Conservation (phyloP, 2,797 vertebrate genomes). For the Mus caroli region DNA sequence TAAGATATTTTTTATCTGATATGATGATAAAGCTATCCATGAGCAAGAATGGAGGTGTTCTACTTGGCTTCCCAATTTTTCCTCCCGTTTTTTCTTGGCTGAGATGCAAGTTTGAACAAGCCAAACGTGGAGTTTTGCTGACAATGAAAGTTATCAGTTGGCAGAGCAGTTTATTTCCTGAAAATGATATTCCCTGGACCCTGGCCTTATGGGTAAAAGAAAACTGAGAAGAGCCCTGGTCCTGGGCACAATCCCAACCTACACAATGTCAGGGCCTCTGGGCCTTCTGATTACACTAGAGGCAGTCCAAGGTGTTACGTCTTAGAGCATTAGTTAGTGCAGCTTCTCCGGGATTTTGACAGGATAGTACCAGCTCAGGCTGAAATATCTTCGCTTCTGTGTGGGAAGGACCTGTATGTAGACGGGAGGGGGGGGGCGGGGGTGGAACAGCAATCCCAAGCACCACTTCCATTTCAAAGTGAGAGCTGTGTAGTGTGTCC, state of each 20-base stretch:
- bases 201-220: conserved; percentile 13
- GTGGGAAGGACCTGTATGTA: neutral
- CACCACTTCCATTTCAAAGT: neutral
- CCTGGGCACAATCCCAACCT: neutral
- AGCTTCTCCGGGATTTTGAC: conserved; percentile 20
- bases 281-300: neutral
- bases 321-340: neutral
- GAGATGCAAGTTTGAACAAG: neutral
- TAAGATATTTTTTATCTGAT: conserved; percentile 9
- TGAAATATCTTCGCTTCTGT: neutral
- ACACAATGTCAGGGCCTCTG: neutral
- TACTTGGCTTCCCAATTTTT: neutral
- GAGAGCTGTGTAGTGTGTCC: neutral
- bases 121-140: neutral
- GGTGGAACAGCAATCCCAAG: neutral
- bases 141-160: conserved; percentile 64
- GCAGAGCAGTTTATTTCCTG: neutral
- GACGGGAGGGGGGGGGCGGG: neutral
- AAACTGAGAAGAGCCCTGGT: neutral
- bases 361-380: neutral
- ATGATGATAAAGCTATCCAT: neutral
- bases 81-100: conserved; percentile 16
- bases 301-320: conserved; percentile 12
- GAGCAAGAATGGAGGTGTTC: neutral
- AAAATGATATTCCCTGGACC: neutral